phyloP scores from a whole-genome alignment of 2,888 invertebrate genomes.

The Geophilus truncorum region DNA sequence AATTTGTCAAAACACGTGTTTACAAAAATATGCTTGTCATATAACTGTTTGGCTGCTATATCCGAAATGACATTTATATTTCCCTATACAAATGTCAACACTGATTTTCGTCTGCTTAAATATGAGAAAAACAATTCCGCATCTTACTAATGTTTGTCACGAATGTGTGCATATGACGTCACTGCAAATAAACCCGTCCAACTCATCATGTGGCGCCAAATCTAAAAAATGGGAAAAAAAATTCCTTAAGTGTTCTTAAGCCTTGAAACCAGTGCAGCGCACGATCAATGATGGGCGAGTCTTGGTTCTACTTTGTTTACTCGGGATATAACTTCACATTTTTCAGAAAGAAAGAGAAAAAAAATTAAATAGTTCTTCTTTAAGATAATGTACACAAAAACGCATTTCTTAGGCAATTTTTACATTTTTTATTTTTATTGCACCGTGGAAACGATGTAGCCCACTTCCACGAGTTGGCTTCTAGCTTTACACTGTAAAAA shows the following conservation, averaged over 20 bases:
- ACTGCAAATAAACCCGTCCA: background rate
- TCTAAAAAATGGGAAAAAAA: background rate
- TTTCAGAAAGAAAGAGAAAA: too few relatives aligned
- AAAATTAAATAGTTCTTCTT: background rate
- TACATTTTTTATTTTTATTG: background rate
- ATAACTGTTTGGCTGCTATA: too few relatives aligned
- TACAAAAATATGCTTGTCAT: too few relatives aligned
- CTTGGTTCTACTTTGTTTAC: background rate
- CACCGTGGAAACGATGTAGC: background rate
- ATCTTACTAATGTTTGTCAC: too few relatives aligned
- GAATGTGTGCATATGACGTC: background rate
- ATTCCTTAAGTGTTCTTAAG: background rate
- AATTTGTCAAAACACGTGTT: too few relatives aligned
- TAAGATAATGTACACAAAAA: background rate
- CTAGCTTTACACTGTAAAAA: background rate
- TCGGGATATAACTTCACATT: background rate
- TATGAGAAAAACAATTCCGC: too few relatives aligned
- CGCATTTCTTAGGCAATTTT: background rate
- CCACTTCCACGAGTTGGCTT: background rate
- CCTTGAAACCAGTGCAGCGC: background rate
- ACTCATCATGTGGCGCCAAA: background rate
- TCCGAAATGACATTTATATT: too few relatives aligned
- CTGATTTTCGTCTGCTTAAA: too few relatives aligned
- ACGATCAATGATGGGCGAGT: background rate
- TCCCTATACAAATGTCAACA: too few relatives aligned